Conservation (phyloP, 2,797 vertebrate genomes). For the Capromys pilorides region DNA sequence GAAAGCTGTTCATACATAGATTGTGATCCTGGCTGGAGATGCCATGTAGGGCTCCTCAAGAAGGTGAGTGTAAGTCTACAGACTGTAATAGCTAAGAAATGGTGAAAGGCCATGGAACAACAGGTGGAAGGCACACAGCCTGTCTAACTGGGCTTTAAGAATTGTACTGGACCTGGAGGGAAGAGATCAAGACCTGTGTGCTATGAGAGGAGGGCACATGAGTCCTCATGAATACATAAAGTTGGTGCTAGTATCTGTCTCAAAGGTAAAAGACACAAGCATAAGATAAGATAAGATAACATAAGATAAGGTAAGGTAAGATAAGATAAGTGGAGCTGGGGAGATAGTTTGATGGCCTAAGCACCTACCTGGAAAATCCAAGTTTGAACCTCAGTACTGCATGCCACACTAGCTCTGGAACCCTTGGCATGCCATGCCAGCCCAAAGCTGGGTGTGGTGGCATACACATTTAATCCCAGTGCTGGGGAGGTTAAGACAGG, state of each 20-base stretch:
- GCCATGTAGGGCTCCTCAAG: background rate
- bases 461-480: too few relatives aligned
- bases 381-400: too few relatives aligned
- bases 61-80: background rate
- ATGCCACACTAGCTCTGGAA: too few relatives aligned
- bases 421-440: too few relatives aligned
- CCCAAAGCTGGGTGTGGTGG: too few relatives aligned
- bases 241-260: background rate
- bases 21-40: background rate
- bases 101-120: background rate
- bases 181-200: fast-evolving
- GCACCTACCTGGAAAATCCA: too few relatives aligned
- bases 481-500: too few relatives aligned
- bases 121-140: background rate
- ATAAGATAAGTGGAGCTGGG: background rate
- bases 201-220: background rate
- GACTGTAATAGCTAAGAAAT: background rate
- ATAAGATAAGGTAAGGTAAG: too few relatives aligned
- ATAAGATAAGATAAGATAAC: background rate
- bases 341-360: too few relatives aligned
- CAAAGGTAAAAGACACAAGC: background rate
- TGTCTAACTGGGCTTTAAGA: background rate
- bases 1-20: background rate
- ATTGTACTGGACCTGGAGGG: too few relatives aligned
- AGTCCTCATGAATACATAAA: background rate